Conservation (phyloP, 2,113 vertebrate genomes). For the Melanerpes formicivorus region DNA sequence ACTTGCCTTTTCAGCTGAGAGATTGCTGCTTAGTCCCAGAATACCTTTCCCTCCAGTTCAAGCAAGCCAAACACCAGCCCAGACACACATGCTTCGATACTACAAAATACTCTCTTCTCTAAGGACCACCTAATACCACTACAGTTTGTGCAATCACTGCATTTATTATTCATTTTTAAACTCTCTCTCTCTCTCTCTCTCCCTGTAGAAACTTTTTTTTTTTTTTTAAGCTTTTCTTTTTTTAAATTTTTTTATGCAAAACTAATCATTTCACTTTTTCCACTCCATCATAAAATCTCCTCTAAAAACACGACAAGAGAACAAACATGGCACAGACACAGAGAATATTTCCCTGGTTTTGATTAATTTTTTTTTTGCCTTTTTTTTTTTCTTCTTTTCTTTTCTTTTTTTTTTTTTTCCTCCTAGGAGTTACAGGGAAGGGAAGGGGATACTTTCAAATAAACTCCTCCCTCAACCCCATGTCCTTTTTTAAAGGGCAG, state of each 20-base stretch:
- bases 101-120: slow-evolving; percentile 65
- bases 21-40: slow-evolving; percentile 45
- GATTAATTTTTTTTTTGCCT: background rate
- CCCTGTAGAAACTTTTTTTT: slow-evolving; percentile 75
- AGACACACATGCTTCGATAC: slow-evolving; percentile 64
- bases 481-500: background rate
- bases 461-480: slow-evolving; percentile 34
- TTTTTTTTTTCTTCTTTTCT: background rate
- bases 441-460: slow-evolving; percentile 66
- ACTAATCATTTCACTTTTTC: slow-evolving; percentile 81
- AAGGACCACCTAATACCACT: slow-evolving; percentile 72
- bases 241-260: slow-evolving; percentile 78
- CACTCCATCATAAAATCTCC: slow-evolving; percentile 84
- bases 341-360: slow-evolving; percentile 73
- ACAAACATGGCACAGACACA: slow-evolving; percentile 82
- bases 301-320: slow-evolving; percentile 81
- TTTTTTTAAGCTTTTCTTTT: slow-evolving; percentile 62
- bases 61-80: slow-evolving; percentile 66
- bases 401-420: background rate
- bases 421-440: background rate
- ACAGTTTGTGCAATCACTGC: slow-evolving; percentile 81
- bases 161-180: slow-evolving; percentile 80
- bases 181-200: slow-evolving; percentile 69
- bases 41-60: slow-evolving; percentile 53
- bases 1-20: slow-evolving; percentile 57